A percentile compares a stretch with the other conserved stretches of the same genome.
phyloP scores from a whole-genome alignment of 2,113 vertebrate species.

The Panthera uncia region DNA sequence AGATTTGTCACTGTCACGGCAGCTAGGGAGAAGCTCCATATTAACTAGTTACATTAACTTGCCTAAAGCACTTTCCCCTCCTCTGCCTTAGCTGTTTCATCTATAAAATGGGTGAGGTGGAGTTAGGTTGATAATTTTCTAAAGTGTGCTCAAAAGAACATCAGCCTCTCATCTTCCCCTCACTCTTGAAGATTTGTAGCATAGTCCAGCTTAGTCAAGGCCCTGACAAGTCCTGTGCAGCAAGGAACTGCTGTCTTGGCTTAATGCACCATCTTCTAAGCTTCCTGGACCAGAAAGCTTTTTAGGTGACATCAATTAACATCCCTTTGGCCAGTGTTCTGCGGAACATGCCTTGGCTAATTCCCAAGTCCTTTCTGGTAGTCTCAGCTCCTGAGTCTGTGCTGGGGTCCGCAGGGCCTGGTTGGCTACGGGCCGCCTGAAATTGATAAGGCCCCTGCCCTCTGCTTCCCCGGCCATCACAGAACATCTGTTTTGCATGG shows the following conservation, averaged over 20 bases:
- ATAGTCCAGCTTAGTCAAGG: not conserved
- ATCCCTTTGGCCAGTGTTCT: not conserved
- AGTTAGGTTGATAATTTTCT: conserved; percentile 31
- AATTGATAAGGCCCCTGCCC: not conserved
- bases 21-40: not conserved
- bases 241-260: not conserved
- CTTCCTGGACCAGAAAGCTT: not conserved
- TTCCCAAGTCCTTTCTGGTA: not conserved
- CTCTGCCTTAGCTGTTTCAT: conserved; percentile 4
- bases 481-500: not conserved
- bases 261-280: not conserved
- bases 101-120: not conserved
- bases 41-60: not conserved
- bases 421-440: not conserved
- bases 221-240: not conserved
- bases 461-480: not conserved
- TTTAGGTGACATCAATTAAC: not conserved
- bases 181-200: not conserved
- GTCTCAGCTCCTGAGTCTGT: not conserved
- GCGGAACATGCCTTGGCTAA: not conserved
- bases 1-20: not conserved
- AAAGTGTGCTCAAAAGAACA: not conserved
- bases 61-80: not conserved
- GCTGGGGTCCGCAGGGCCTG: not conserved
- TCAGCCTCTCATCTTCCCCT: not conserved